These are phyloP conservation scores for Cariama cristata DNA, from an alignment of 2,113 vertebrate species.

Conservation along the genomic window DNA sequence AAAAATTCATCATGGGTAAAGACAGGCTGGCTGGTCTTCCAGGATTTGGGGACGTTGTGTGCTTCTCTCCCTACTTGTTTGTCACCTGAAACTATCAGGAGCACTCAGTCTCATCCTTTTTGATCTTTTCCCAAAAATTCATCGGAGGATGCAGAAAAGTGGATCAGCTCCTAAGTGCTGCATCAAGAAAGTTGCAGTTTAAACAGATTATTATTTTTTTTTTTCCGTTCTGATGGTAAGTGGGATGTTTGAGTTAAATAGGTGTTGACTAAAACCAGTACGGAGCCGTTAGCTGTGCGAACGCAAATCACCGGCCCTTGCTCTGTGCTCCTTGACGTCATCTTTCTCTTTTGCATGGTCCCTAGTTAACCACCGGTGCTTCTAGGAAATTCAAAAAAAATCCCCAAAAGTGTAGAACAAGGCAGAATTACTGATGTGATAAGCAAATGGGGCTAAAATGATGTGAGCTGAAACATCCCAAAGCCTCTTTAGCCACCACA, in stretches of 20 bases:
- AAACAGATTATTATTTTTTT: neutral
- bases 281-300: fast-evolving
- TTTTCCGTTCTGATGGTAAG: neutral
- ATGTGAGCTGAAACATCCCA: neutral
- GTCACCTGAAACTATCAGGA: neutral
- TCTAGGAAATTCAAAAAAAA: neutral
- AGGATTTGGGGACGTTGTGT: neutral
- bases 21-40: neutral
- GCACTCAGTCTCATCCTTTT: neutral
- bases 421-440: neutral
- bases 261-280: neutral
- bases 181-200: neutral
- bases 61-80: neutral
- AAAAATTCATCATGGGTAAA: neutral
- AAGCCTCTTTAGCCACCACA: neutral
- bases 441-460: neutral
- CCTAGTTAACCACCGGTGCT: fast-evolving
- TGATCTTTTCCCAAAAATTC: neutral
- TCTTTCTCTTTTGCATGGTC: neutral
- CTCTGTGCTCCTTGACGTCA: fast-evolving
- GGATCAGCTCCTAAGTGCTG: neutral
- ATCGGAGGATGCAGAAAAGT: neutral
- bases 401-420: neutral
- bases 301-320: neutral
- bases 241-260: neutral